phyloP scores from a whole-genome alignment of 2,797 vertebrate genomes.

The Linurgus olivaceus region DNA sequence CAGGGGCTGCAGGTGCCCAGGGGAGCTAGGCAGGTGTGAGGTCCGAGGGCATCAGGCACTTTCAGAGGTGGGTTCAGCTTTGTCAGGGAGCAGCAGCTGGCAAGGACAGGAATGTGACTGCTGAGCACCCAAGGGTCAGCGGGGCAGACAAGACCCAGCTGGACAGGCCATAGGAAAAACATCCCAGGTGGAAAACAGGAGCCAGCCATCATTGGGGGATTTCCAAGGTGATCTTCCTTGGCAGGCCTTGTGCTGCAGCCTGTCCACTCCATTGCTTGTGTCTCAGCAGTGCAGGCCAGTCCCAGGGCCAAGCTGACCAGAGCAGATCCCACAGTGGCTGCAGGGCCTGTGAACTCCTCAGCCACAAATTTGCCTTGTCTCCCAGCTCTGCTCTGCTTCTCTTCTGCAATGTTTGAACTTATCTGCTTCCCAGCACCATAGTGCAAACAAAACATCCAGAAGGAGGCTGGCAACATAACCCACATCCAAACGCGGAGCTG shows the following conservation, averaged over 20 bases:
- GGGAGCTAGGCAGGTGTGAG: background rate
- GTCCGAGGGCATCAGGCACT: conserved; percentile 40
- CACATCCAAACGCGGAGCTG: background rate
- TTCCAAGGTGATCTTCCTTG: background rate
- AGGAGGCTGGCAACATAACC: background rate
- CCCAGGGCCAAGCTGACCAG: rapidly evolving
- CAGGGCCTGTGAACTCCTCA: background rate
- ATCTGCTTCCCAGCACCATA: background rate
- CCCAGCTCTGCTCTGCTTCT: background rate
- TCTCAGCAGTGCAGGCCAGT: background rate
- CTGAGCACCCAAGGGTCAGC: rapidly evolving
- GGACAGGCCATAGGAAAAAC: background rate
- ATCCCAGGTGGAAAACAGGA: background rate
- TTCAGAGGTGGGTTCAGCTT: background rate
- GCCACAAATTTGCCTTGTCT: background rate
- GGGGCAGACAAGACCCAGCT: background rate
- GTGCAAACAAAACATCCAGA: background rate
- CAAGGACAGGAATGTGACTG: background rate
- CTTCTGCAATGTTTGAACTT: background rate
- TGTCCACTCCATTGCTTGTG: rapidly evolving
- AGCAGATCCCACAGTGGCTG: background rate
- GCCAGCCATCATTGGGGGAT: rapidly evolving
- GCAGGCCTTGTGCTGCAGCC: background rate
- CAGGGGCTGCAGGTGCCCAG: background rate
- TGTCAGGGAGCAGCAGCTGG: background rate